Conservation (phyloP, 1,140 invertebrate genomes). For the Cotesia vestalis region DNA sequence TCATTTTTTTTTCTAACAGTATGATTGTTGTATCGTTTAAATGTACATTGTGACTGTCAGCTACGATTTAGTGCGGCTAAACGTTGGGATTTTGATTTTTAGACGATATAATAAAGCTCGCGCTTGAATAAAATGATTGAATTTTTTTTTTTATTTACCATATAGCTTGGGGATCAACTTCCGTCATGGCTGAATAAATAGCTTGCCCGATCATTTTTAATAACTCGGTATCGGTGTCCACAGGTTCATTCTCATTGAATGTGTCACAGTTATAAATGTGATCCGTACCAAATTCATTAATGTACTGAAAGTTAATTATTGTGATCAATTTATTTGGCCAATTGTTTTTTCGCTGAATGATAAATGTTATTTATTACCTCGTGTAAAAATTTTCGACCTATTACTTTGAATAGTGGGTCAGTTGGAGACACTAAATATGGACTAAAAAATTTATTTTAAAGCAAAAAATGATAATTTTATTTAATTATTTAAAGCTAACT, state of each 20-base stretch:
- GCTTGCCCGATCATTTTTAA: slow-evolving; percentile 73
- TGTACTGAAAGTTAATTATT: slow-evolving; percentile 65
- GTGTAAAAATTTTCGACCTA: slow-evolving; percentile 78
- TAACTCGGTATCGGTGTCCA: slow-evolving; percentile 69
- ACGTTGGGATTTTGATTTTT: too few relatives aligned
- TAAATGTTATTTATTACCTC: slow-evolving; percentile 10
- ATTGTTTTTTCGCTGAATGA: not conserved
- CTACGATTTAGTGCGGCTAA: too few relatives aligned
- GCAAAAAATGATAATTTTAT: too few relatives aligned
- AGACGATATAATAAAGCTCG: too few relatives aligned
- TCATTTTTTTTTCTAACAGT: not conserved
- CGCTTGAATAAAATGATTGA: slow-evolving; percentile 15
- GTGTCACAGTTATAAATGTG: slow-evolving; percentile 91
- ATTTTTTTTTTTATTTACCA: slow-evolving; percentile 68
- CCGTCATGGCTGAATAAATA: slow-evolving; percentile 76
- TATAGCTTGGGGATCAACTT: slow-evolving; percentile 78
- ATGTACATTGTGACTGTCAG: too few relatives aligned
- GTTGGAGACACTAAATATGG: slow-evolving; percentile 80
- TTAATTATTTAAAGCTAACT: too few relatives aligned
- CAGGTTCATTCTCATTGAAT: slow-evolving; percentile 89
- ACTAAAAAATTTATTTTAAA: slow-evolving; percentile 59
- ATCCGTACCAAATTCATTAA: slow-evolving; percentile 77
- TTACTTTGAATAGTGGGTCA: slow-evolving; percentile 77
- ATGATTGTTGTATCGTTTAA: too few relatives aligned
- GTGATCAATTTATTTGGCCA: not conserved